These are phyloP conservation scores for Argynnis bischoffii DNA, from an alignment of 2,888 invertebrate species.

Conservation along the genomic window DNA sequence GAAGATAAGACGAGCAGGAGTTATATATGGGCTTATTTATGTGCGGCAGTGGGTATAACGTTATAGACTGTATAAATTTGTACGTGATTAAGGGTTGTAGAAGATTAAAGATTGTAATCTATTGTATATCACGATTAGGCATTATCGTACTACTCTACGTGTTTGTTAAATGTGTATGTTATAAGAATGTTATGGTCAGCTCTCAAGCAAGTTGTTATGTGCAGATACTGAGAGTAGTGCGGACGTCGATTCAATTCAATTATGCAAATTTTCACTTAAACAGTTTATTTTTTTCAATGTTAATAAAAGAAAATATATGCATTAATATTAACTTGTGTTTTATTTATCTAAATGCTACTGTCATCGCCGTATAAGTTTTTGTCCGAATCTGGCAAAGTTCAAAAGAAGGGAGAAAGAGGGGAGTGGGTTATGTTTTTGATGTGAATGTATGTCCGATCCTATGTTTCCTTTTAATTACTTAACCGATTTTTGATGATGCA, in stretches of 20 bases:
- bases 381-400: too few species aligned
- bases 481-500: too few species aligned
- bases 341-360: conserved; percentile 40
- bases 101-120: conserved; percentile 62
- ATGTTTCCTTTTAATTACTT: too few species aligned
- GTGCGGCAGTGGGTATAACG: conserved; percentile 67
- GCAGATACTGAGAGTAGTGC: conserved; percentile 59
- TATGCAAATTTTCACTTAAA: conserved; percentile 76
- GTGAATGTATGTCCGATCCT: too few species aligned
- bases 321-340: conserved; percentile 65
- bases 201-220: conserved; percentile 62
- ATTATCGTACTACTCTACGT: conserved; percentile 56
- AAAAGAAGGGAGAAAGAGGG: too few species aligned
- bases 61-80: conserved; percentile 73
- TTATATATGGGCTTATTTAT: conserved; percentile 52
- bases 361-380: too few species aligned
- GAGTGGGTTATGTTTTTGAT: too few species aligned
- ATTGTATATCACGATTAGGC: conserved; percentile 43
- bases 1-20: conserved; percentile 34
- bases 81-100: conserved; percentile 64
- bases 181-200: conserved; percentile 56
- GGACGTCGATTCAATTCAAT: conserved; percentile 64
- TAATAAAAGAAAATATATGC: conserved; percentile 77
- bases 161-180: conserved; percentile 51
- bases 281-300: conserved; percentile 73